Evolutionary conservation across 2,797 vertebrate species (phyloP).

Genomic region (Alosa sapidissima): DNA sequence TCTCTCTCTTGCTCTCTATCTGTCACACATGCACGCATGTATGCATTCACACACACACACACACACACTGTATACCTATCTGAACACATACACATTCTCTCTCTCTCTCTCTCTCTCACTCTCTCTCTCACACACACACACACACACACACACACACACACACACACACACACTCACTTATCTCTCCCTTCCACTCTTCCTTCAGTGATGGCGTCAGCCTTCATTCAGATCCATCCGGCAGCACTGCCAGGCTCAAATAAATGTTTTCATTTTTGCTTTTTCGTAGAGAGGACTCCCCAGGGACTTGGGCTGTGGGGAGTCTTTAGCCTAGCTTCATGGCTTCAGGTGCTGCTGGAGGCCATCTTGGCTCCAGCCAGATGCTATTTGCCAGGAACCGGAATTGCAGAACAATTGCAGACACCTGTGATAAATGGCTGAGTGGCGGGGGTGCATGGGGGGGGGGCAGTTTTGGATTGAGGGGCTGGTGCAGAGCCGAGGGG

Average conservation of each 20-base stretch:
- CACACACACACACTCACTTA: background rate
- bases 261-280: conserved; percentile 51
- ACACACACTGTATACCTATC: too few species aligned
- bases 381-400: conserved; percentile 69
- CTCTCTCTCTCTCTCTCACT: conserved; percentile 24
- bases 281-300: conserved; percentile 29
- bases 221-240: conserved; percentile 54
- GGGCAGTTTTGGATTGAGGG: conserved; percentile 44
- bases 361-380: conserved; percentile 67
- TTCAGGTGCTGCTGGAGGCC: conserved; percentile 67
- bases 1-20: too few species aligned
- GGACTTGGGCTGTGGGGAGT: conserved; percentile 55
- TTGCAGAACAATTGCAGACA: conserved; percentile 70
- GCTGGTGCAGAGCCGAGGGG: conserved; percentile 62
- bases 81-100: background rate
- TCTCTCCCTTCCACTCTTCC: conserved; percentile 48
- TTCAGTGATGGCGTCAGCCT: conserved; percentile 59
- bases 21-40: too few species aligned
- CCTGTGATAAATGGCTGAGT: conserved; percentile 77
- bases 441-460: conserved; percentile 63
- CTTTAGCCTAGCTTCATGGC: conserved; percentile 60
- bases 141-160: background rate
- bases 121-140: background rate
- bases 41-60: too few species aligned
- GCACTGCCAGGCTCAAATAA: conserved; percentile 69